Conservation (phyloP, 2,888 invertebrate species). For the Lobophora halterata region DNA sequence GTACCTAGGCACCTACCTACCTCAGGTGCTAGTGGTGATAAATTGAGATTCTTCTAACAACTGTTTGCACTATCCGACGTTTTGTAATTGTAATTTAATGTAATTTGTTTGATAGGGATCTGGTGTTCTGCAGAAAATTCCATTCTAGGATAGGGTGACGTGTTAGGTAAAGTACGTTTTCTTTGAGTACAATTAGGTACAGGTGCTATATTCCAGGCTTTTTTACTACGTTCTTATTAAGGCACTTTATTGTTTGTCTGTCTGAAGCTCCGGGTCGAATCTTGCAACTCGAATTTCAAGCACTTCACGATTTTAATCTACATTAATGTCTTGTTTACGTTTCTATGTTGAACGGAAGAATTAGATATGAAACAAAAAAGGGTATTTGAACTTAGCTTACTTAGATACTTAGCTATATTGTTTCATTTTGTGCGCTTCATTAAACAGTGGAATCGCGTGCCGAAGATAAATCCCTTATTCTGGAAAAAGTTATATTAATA, state of each 20-base stretch:
- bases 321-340: too few relatives aligned
- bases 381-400: too few relatives aligned
- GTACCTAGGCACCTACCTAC: constrained; percentile 28
- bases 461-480: constrained; percentile 22
- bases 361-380: too few relatives aligned
- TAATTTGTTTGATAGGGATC: constrained; percentile 24
- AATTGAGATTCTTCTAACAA: constrained; percentile 41
- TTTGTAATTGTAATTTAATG: constrained; percentile 24
- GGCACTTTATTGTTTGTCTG: too few relatives aligned
- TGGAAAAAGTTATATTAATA: constrained; percentile 26
- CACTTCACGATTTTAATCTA: too few relatives aligned
- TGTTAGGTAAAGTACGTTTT: background rate
- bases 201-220: too few relatives aligned
- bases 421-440: constrained; percentile 19
- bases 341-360: too few relatives aligned
- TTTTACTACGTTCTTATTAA: too few relatives aligned
- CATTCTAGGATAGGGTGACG: constrained; percentile 9
- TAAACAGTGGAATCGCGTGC: constrained; percentile 17
- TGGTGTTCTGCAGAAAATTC: constrained; percentile 11
- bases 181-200: too few relatives aligned
- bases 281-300: too few relatives aligned
- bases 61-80: constrained; percentile 11
- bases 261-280: too few relatives aligned
- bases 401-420: too few relatives aligned
- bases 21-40: constrained; percentile 30